These are phyloP conservation scores for Drosophila tani DNA, from an alignment of 1,140 invertebrate species.

Conservation along the genomic window DNA sequence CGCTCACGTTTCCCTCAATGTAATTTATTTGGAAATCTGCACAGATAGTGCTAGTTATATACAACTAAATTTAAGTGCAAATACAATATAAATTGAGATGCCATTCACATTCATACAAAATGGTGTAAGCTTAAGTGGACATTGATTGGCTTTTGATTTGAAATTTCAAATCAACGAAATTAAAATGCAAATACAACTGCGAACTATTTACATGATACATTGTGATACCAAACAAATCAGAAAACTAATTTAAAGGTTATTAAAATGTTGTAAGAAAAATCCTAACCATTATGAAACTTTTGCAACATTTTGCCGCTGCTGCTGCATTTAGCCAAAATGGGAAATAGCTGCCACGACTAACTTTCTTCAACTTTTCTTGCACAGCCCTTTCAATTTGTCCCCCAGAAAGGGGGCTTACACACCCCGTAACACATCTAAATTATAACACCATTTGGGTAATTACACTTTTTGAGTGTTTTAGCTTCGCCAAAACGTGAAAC, in stretches of 20 bases:
- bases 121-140: neutral
- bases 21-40: conserved; percentile 64
- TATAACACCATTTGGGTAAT: conserved; percentile 81
- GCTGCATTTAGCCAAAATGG: conserved; percentile 22
- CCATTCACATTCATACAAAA: conserved; percentile 1
- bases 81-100: conserved; percentile 52
- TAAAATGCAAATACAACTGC: conserved; percentile 8
- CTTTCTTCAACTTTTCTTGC: conserved; percentile 54
- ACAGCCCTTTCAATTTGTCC: conserved; percentile 48
- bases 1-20: conserved; percentile 57
- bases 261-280: conserved; percentile 13
- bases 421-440: conserved; percentile 66
- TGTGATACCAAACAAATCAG: neutral
- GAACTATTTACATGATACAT: neutral
- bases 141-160: conserved; percentile 8
- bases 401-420: neutral
- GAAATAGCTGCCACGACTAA: conserved; percentile 29
- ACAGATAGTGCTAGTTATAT: conserved; percentile 1
- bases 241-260: conserved; percentile 1
- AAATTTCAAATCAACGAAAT: conserved; percentile 18
- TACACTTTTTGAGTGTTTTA: conserved; percentile 80
- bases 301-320: neutral
- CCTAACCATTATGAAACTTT: conserved; percentile 21
- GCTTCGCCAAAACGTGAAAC: conserved; percentile 59
- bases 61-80: conserved; percentile 33